Conservation (phyloP, 2,888 invertebrate genomes). For the Chymomyza caudatula region DNA sequence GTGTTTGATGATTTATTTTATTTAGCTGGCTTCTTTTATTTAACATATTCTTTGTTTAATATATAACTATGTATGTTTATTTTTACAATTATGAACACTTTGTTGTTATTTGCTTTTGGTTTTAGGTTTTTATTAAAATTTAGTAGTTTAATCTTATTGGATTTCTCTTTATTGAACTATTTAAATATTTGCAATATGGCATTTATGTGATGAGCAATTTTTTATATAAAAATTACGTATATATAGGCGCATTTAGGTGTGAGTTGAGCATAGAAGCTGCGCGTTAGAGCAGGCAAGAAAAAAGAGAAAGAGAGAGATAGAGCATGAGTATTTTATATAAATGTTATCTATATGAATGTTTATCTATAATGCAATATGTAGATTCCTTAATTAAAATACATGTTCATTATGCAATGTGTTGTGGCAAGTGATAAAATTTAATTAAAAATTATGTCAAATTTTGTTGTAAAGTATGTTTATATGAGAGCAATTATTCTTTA, state of each 20-base stretch:
- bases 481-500: no score
- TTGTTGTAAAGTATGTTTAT: no score
- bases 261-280: background rate
- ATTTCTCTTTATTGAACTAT: slow-evolving; percentile 30
- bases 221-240: slow-evolving; percentile 32
- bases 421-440: background rate
- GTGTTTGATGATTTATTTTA: background rate
- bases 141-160: slow-evolving; percentile 22
- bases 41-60: slow-evolving; percentile 38
- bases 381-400: background rate
- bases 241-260: slow-evolving; percentile 49
- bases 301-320: background rate
- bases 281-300: background rate
- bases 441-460: no score
- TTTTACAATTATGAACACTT: slow-evolving; percentile 58
- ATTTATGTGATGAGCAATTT: slow-evolving; percentile 36
- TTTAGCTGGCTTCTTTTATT: slow-evolving; percentile 34
- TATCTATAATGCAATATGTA: background rate
- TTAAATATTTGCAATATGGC: slow-evolving; percentile 52
- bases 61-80: slow-evolving; percentile 10
- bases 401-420: no score
- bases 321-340: background rate
- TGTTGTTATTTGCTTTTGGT: slow-evolving; percentile 40
- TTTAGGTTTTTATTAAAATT: slow-evolving; percentile 23
- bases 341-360: background rate